Base-by-base conservation (phyloP, 2,113 vertebrate species). In the Peromyscus leucopus region DNA sequence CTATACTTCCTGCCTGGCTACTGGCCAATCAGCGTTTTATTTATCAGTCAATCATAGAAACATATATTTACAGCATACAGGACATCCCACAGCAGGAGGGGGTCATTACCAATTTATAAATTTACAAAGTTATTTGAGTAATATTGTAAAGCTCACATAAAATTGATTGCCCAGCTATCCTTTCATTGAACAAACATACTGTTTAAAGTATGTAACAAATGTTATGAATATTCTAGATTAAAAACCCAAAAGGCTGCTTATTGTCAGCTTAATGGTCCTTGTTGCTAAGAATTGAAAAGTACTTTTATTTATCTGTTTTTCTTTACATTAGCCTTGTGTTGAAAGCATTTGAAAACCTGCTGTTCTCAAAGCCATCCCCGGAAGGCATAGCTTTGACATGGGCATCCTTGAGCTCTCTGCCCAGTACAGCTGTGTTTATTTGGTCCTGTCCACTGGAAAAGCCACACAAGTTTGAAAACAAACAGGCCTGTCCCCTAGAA, bases 51-150 rank as follows among this genome's bases (percentile, higher is more conserved):
- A 51, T 51, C 51, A 51, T 51, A 51, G 51, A 9, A 51, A 51
- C 51, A 51, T 11, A 11, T 51, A 51, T 51, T 51, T 51, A 51
- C 51, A 51, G 51, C 51, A 51, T 51, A 51, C 51, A 51, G 51
- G 51, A 51, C 51, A 51, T 51, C 51, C 51, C 51, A 51, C 51
- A 9, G 51, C 7, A 9, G 51, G 7, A 1, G 51, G 13, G 55
- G 55, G 55, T 15, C 78, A 74, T 55, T 94, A 48, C 92, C 55
- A 90, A 67, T 0, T 2, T 97, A 92, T 93, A 96, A 96, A 98
- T 98, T 98, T 97, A 97, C 98, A 90, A 84, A 96, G 93, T 92
- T 91, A 96, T 76, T 19, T 97, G 57, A 85, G n/a, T 31, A 93
- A 94, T 97, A 97, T 59, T 97, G 0, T 22, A 97, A 97, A 98